Evolutionary conservation across 1,140 invertebrate genomes (phyloP), one percentile per base, ranked within the genome.

Genomic region (Brachionus paranguensis): DNA sequence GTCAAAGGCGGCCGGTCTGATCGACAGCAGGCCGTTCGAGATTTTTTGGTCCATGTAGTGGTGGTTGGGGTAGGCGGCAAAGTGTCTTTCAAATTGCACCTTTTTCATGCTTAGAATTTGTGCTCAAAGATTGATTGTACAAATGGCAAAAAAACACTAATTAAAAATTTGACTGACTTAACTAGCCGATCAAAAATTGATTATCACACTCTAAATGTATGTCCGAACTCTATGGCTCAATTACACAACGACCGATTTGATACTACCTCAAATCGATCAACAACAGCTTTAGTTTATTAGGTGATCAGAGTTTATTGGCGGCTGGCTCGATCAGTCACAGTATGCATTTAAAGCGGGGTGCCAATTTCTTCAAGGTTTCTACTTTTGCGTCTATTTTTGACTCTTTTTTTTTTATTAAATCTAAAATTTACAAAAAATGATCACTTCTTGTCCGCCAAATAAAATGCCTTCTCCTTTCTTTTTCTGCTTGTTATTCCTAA

Each of bases 211-310:
- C 33, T 37, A 37, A 37, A 37, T 37, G 33, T 37, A 37, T 0
- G 33, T 72, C 53, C 27, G 17, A 60, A 10, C n/a, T 53, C 17
- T 33, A 33, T 70, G 27, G 33, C 68, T 72, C 68, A 72, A 72
- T 72, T 72, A 72, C 68, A 72, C 33, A 72, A 72, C 20, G 68
- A 72, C 41, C 37, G 41, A 72, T 72, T 72, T 72, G 68, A 72
- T 72, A 72, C 14, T 72, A 72, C 68, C 68, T 72, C 68, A 72
- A 72, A 72, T 72, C 68, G 41, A 72, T 72, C 68, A 41, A 72
- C 20, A 11, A 68, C 2, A 14, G 17, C 11, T 64, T 68, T 12
- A 33, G 12, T 68, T 68, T 33, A 68, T n/a, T 68, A 37, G 33
- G 27, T 3, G 27, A 3, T 29, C 27, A 29, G 27, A n/a, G 27